These are phyloP conservation scores for Notodonta ziczac DNA, from an alignment of 2,888 invertebrate genomes.

Conservation along the genomic window DNA sequence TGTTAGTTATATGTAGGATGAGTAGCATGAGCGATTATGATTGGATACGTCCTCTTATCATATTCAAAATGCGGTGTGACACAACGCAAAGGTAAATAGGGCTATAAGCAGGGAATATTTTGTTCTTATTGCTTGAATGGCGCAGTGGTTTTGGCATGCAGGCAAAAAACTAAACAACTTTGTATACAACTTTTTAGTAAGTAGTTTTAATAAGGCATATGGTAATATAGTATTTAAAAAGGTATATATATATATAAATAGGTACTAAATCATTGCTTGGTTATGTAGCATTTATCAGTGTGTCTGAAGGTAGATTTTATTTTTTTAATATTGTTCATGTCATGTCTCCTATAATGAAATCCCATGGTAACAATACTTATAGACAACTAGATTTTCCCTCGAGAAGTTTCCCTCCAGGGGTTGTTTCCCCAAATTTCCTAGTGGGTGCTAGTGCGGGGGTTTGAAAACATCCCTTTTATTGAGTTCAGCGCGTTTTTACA, in stretches of 20 bases:
- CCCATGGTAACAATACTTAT: slow-evolving; percentile 25
- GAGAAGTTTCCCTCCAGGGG: slow-evolving; percentile 40
- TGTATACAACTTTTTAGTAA: no score
- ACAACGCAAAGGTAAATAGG: no score
- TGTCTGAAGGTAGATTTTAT: not conserved
- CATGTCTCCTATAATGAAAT: not conserved
- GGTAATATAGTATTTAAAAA: no score
- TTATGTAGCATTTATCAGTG: no score
- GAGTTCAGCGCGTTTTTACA: slow-evolving; percentile 34
- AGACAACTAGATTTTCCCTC: slow-evolving; percentile 42
- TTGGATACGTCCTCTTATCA: not conserved
- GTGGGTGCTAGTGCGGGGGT: slow-evolving; percentile 25
- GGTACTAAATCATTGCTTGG: no score
- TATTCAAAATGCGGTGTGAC: no score
- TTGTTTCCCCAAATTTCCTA: slow-evolving; percentile 34
- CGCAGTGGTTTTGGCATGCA: no score
- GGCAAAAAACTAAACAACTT: no score
- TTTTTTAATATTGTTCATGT: not conserved
- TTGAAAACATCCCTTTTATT: slow-evolving; percentile 36
- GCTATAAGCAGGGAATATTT: no score
- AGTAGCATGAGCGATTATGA: not conserved
- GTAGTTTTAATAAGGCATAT: no score
- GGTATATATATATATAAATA: no score
- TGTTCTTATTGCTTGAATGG: no score
- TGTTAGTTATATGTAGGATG: slow-evolving; percentile 51